Percentiles rank a stretch among this genome's conserved stretches.
These are phyloP conservation scores for Gorsachius magnificus DNA, from an alignment of 2,797 vertebrate genomes.

Conservation along the genomic window DNA sequence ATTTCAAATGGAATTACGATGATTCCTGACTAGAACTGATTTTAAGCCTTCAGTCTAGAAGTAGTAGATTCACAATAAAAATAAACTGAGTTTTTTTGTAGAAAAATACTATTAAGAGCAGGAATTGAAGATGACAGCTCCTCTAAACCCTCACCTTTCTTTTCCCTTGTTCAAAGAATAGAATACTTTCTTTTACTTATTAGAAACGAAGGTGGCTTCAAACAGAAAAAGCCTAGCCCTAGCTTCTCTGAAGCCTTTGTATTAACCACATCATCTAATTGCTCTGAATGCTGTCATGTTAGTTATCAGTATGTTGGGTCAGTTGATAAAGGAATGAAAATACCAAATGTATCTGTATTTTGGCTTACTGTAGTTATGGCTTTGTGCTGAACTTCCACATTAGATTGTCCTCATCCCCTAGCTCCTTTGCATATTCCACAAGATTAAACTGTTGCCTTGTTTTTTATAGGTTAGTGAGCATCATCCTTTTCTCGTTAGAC, in stretches of 20 bases:
- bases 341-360: neutral
- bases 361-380: neutral
- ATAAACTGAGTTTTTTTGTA: neutral
- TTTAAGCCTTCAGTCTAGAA: neutral
- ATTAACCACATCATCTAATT: neutral
- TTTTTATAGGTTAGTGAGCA: neutral
- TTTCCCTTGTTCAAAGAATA: neutral
- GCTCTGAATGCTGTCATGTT: neutral
- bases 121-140: neutral
- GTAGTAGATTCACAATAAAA: neutral
- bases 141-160: neutral
- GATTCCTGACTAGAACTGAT: neutral
- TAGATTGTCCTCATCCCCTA: neutral
- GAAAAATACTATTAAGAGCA: neutral
- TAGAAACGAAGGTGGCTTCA: neutral
- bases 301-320: neutral
- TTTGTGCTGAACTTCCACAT: neutral
- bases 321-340: neutral
- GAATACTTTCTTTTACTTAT: neutral
- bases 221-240: neutral
- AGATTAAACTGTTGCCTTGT: neutral
- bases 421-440: neutral
- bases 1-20: neutral
- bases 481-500: neutral
- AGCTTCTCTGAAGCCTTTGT: neutral